Base-by-base conservation (phyloP, 2,888 invertebrate species). In the Rhabditophanes sp. region DNA sequence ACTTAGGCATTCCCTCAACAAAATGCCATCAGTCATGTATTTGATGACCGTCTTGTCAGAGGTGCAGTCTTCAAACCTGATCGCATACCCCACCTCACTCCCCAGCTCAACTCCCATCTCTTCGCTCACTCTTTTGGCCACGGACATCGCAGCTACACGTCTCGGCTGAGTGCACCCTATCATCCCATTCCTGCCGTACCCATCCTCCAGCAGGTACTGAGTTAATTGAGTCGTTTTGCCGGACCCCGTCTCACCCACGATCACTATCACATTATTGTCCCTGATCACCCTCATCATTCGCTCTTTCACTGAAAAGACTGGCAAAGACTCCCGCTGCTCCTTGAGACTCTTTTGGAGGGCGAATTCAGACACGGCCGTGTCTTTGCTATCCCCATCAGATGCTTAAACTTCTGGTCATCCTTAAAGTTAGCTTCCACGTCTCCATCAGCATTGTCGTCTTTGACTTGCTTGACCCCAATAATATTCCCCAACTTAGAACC, bases 11-110 rank as follows among this genome's bases (percentile, higher is more conserved):
- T 99, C 96, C 39, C 96, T 74, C 15, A 96, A 72, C 27, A 99
- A 69, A 58, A 99, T 96, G 69, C 96, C 96, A 69, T 99, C 96
- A 0, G 96, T 99, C 96, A 96, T 96, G 68, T 99, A 99, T 68
- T 72, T 72, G 30, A 72, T 69, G 21, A 69, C 50, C 0, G 72
- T 72, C 41, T 68, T 68, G 57, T 70, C 63, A 14, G 59, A 50
- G 0, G 96, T 96, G 67, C 93, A 93, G 69, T 99, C 96, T 67
- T 99, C 96, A 71, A 99, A 99, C 58, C 96, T 83, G 65, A 99
- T 99, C 14, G 93, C 88, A 69, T 99, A 99, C 9, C 96, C 96
- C 6, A 96, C 50, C 31, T 63, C 58, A 33, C 61, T 50, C 5
- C 61, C 61, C 5, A 59, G 35, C 42, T 78, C 77, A 1, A 82